A percentile compares a stretch with the other conserved stretches of the same genome.
These are phyloP conservation scores for Ceratotherium simum DNA, from an alignment of 2,113 vertebrate genomes.

Conservation along the genomic window DNA sequence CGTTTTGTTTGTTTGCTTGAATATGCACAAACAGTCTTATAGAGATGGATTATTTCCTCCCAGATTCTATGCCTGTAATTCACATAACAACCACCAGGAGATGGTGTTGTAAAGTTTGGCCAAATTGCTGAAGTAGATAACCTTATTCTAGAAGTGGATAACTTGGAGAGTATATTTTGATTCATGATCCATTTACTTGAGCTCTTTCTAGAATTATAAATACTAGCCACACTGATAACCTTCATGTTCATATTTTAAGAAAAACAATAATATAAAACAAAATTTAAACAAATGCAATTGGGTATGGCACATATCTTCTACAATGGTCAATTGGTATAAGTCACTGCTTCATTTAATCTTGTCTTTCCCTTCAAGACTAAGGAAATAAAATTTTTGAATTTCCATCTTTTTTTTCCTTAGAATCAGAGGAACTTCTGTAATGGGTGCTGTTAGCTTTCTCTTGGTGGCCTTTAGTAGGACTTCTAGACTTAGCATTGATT, in stretches of 20 bases:
- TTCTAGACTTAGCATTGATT: not conserved
- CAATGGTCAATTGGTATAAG: not conserved
- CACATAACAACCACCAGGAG: not conserved
- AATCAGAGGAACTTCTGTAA: not conserved
- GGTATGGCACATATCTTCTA: not conserved
- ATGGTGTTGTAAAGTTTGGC: not conserved
- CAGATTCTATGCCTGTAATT: not conserved
- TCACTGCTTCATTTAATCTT: not conserved
- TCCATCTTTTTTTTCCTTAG: not conserved
- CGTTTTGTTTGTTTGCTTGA: not conserved
- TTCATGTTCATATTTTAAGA: not conserved
- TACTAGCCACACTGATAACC: not conserved
- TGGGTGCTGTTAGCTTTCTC: not conserved
- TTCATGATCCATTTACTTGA: not conserved
- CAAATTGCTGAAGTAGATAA: not conserved
- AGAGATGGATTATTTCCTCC: not conserved
- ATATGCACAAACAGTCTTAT: not conserved
- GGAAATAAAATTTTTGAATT: not conserved
- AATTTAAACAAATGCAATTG: not conserved
- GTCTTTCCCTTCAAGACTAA: not conserved
- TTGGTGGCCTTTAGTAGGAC: not conserved
- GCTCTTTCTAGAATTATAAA: not conserved
- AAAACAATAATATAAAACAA: conserved; percentile 21
- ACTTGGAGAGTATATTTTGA: not conserved
- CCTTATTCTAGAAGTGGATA: not conserved